Evolutionary conservation across 2,888 invertebrate species (phyloP), one percentile per base, ranked within the genome.

Genomic region (Ichneumon xanthorius): DNA sequence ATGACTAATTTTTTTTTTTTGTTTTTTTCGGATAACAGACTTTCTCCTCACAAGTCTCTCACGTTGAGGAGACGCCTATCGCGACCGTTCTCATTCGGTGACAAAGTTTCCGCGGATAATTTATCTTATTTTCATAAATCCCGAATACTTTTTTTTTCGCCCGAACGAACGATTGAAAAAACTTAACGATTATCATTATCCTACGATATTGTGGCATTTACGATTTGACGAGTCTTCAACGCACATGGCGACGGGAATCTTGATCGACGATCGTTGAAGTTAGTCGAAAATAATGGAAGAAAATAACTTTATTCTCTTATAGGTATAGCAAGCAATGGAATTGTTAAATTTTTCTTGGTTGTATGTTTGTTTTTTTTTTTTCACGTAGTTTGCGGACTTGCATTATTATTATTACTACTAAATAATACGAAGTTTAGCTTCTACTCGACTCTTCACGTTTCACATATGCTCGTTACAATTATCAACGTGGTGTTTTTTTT

Each of bases 61-160:
- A 0, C 4, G 4, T 30, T 1, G 30, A 4, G 4, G 3, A 30
- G 30, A 30, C 4, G 1, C 4, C 30, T 30, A 30, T 4, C 4
- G n/a, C 55, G 7, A 19, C 55, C 7, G n/a, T 63, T 61, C 58
- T 61, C 5, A 2, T n/a, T 71, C 48, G 4, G 68, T 55, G 26
- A 68, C 53, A 67, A 33, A 50, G 50, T 16, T 50, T 68, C 19
- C 11, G 78, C 19, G 37, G 37, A 30, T 37, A 30, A 45, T 78
- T 16, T 3, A 63, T 40, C 26, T 19, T 68, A 4, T 30, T 14
- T 0, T 19, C 11, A 58, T 50, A 58, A 9, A 22, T 4, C 58
- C 16, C 58, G 14, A 1, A 19, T 5, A 61, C 5, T n/a, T n/a
- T n/a, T n/a, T n/a, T n/a, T 40, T 40, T 22, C 19, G 40, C 67